Conservation (phyloP, 2,113 vertebrate species). For the Sorex araneus region DNA sequence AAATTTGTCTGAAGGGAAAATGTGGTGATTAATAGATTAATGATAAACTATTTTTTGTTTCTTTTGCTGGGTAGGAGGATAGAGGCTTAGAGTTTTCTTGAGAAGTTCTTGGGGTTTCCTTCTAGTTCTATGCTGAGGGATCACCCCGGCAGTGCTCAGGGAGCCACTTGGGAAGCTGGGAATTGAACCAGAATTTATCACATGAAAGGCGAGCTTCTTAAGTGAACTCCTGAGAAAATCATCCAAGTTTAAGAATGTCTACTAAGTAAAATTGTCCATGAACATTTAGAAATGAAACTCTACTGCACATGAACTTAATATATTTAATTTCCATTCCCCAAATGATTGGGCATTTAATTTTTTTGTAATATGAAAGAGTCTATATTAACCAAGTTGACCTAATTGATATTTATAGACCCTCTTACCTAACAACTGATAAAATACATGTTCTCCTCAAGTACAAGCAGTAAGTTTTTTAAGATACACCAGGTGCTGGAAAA, state of each 20-base stretch:
- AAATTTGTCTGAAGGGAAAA: conserved; percentile 33
- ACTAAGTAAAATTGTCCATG: conserved; percentile 46
- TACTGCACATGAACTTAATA: conserved; percentile 60
- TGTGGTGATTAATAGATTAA: not conserved
- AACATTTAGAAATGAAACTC: conserved; percentile 55
- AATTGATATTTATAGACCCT: conserved; percentile 79
- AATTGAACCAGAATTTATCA: too few species aligned
- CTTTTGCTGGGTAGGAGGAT: too few species aligned
- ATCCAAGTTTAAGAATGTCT: conserved; percentile 35
- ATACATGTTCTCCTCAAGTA: conserved; percentile 63
- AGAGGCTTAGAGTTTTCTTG: too few species aligned
- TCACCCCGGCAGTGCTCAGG: too few species aligned
- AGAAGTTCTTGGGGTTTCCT: too few species aligned
- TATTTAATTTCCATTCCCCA: conserved; percentile 76
- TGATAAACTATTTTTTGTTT: too few species aligned
- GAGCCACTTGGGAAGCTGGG: too few species aligned
- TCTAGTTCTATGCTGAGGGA: too few species aligned
- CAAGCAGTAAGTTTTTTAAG: conserved; percentile 2
- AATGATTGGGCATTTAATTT: conserved; percentile 70
- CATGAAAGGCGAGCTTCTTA: not conserved
- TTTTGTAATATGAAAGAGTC: conserved; percentile 71
- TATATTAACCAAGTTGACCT: conserved; percentile 75
- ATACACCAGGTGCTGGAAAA: conserved; percentile 7
- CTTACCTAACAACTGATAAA: conserved; percentile 74
- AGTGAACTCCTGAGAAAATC: conserved; percentile 13